These are phyloP conservation scores for Norana najaformis DNA, from an alignment of 2,888 invertebrate genomes.

Conservation along the genomic window DNA sequence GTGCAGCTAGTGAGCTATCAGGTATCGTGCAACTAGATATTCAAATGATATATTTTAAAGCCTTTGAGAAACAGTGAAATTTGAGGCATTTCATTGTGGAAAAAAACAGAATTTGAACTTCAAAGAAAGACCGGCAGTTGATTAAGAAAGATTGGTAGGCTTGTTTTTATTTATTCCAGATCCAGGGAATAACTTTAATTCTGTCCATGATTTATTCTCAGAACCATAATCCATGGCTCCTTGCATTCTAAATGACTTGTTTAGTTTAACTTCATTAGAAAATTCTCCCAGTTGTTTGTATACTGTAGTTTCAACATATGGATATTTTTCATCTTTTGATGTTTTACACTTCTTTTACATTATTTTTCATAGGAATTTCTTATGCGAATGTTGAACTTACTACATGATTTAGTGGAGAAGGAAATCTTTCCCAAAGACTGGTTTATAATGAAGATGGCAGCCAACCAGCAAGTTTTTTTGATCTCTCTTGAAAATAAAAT, in stretches of 20 bases:
- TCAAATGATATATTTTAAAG: no score
- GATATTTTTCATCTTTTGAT: background rate
- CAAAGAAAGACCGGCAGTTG: no score
- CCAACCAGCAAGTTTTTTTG: slow-evolving; percentile 67
- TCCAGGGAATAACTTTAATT: background rate
- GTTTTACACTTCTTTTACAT: background rate
- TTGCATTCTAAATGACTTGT: background rate
- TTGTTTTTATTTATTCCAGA: no score
- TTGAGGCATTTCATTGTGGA: no score
- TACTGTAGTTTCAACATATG: background rate
- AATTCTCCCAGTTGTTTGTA: background rate
- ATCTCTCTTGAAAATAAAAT: background rate
- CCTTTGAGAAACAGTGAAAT: no score
- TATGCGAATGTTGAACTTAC: slow-evolving; percentile 78
- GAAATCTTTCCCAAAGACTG: slow-evolving; percentile 86
- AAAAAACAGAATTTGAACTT: no score
- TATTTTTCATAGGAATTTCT: slow-evolving; percentile 79
- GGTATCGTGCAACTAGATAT: no score
- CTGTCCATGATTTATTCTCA: background rate
- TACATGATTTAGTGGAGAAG: slow-evolving; percentile 77
- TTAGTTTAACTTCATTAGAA: background rate
- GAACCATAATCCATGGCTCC: background rate
- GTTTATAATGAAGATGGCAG: slow-evolving; percentile 85
- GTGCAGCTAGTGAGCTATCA: no score
- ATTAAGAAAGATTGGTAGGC: background rate